These are phyloP conservation scores for Muscicapa striata DNA, from an alignment of 2,797 vertebrate genomes.

Conservation along the genomic window DNA sequence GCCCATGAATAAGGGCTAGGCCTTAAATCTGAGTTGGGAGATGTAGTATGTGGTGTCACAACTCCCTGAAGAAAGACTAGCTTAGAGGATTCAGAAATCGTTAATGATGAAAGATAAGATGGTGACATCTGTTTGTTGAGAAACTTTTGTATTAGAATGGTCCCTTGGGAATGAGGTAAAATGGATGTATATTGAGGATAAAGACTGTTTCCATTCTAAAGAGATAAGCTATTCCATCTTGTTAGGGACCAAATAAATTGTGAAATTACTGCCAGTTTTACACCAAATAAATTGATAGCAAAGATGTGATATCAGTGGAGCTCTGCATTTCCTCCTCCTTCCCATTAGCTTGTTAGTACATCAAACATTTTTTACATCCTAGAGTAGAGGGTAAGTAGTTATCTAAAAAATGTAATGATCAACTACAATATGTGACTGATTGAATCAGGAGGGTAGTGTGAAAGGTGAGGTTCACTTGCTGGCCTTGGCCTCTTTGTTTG, in stretches of 20 bases:
- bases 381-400: slow-evolving; percentile 5
- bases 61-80: neutral
- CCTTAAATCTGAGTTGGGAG: neutral
- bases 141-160: neutral
- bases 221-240: neutral
- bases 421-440: slow-evolving; percentile 65
- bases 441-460: slow-evolving; percentile 35
- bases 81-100: neutral
- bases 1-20: neutral
- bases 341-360: neutral
- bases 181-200: neutral
- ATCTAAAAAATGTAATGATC: slow-evolving; percentile 58
- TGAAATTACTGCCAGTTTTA: neutral
- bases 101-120: neutral
- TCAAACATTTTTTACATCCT: neutral
- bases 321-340: neutral
- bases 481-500: slow-evolving; percentile 57
- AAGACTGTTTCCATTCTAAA: neutral
- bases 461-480: slow-evolving; percentile 65
- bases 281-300: neutral
- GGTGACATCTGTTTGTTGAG: neutral
- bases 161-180: neutral
- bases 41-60: neutral
- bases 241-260: neutral
- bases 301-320: neutral